A percentile compares a stretch with the other conserved stretches of the same genome.
These are phyloP conservation scores for Apotomis capreana DNA, from an alignment of 2,888 invertebrate genomes.

Conservation along the genomic window DNA sequence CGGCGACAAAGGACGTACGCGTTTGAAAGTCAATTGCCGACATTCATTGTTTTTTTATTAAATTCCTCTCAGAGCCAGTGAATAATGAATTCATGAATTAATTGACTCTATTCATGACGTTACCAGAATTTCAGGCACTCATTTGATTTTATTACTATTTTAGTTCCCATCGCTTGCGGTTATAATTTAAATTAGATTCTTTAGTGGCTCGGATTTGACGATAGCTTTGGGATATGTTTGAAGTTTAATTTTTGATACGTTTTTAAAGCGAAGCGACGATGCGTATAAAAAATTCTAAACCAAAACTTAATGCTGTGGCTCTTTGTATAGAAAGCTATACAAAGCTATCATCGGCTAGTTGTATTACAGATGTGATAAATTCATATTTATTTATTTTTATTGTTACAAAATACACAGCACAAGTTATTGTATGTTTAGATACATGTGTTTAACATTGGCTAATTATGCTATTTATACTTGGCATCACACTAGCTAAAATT, in stretches of 20 bases:
- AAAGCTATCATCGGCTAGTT: too few relatives aligned
- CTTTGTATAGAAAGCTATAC: too few relatives aligned
- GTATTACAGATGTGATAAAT: too few relatives aligned
- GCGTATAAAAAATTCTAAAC: not conserved
- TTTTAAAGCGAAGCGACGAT: not conserved
- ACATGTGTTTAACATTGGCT: too few relatives aligned
- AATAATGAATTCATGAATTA: constrained; percentile 38
- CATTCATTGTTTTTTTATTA: constrained; percentile 37
- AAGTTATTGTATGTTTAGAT: too few relatives aligned
- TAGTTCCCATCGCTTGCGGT: not conserved
- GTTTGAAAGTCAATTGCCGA: constrained; percentile 40
- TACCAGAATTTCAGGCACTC: constrained; percentile 10
- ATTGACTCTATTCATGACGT: constrained; percentile 31
- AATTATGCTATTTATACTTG: too few relatives aligned
- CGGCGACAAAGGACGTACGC: constrained; percentile 26
- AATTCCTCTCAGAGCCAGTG: constrained; percentile 22
- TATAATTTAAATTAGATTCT: not conserved
- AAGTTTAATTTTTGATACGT: not conserved
- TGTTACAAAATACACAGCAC: too few relatives aligned
- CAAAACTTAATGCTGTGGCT: not conserved
- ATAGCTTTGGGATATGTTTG: not conserved
- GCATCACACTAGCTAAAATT: too few relatives aligned
- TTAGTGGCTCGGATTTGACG: not conserved
- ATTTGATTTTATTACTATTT: constrained; percentile 7
- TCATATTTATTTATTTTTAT: too few relatives aligned